Evolutionary conservation across 2,888 invertebrate genomes (phyloP).

Genomic region (Latheticus oryzae): DNA sequence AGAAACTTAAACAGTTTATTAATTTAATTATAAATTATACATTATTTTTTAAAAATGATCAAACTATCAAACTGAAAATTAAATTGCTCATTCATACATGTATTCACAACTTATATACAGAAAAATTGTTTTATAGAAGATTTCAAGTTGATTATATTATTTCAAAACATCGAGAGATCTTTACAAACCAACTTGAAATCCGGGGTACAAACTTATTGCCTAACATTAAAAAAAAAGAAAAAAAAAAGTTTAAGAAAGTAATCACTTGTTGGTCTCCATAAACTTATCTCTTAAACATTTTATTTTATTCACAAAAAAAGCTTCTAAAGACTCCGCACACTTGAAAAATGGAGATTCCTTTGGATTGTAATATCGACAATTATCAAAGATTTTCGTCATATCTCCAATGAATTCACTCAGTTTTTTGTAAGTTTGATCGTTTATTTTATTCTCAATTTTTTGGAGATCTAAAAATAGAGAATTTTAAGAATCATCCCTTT

Average conservation of each 20-base stretch:
- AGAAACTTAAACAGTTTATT: constrained; percentile 44
- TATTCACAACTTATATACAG: constrained; percentile 49
- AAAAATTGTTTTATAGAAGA: constrained; percentile 34
- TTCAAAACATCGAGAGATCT: constrained; percentile 56
- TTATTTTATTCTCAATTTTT: constrained; percentile 89
- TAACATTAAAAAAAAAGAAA: constrained; percentile 40
- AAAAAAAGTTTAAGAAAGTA: constrained; percentile 36
- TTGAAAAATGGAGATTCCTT: constrained; percentile 96
- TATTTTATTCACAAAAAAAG: constrained; percentile 94
- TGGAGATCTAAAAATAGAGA: constrained; percentile 81
- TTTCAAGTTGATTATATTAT: constrained; percentile 48
- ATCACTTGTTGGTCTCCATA: constrained; percentile 69
- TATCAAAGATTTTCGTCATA: constrained; percentile 98
- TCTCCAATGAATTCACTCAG: constrained; percentile 96
- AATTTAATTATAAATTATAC: constrained; percentile 47
- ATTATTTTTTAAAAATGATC: constrained; percentile 27
- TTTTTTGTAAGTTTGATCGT: constrained; percentile 83
- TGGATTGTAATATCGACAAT: constrained; percentile 97
- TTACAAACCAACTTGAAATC: constrained; percentile 52
- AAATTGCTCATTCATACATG: constrained; percentile 41
- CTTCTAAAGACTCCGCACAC: constrained; percentile 95
- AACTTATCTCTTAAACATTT: constrained; percentile 88
- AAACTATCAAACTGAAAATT: constrained; percentile 32
- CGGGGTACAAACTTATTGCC: constrained; percentile 47
- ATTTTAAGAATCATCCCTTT: neutral